Conservation (phyloP, 2,888 invertebrate species). For the Morpho helenor region DNA sequence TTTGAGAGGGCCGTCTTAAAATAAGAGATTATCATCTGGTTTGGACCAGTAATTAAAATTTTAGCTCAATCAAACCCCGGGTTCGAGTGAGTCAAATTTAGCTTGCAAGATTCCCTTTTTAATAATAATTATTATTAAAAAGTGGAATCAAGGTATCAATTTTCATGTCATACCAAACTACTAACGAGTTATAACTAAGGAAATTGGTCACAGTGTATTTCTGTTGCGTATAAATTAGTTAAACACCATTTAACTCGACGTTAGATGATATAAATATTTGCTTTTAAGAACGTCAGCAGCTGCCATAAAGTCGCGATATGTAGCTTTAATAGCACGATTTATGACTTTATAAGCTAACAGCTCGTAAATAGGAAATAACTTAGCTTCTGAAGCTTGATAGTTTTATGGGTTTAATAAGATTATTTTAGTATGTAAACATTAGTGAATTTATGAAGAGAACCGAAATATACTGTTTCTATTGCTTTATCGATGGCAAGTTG, state of each 20-base stretch:
- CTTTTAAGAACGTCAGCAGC: background rate
- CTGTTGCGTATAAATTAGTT: slow-evolving; percentile 1
- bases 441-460: no score
- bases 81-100: no score
- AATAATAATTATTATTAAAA: no score
- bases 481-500: no score
- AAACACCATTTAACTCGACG: slow-evolving; percentile 1
- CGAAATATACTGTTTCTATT: no score
- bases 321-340: slow-evolving; percentile 2
- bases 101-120: no score
- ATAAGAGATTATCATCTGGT: no score
- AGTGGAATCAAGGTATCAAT: no score
- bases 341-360: slow-evolving; percentile 8
- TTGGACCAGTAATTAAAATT: no score
- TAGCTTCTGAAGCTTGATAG: slow-evolving; percentile 1
- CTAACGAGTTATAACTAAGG: slow-evolving; percentile 1
- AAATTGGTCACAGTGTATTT: slow-evolving; percentile 1
- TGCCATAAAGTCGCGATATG: slow-evolving; percentile 6
- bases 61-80: no score
- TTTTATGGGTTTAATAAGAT: background rate
- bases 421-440: no score
- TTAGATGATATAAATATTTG: slow-evolving; percentile 5
- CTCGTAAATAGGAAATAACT: slow-evolving; percentile 7
- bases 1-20: no score
- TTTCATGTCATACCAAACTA: background rate